These are phyloP conservation scores for Platanista minor DNA, from an alignment of 2,113 vertebrate species.

Conservation along the genomic window DNA sequence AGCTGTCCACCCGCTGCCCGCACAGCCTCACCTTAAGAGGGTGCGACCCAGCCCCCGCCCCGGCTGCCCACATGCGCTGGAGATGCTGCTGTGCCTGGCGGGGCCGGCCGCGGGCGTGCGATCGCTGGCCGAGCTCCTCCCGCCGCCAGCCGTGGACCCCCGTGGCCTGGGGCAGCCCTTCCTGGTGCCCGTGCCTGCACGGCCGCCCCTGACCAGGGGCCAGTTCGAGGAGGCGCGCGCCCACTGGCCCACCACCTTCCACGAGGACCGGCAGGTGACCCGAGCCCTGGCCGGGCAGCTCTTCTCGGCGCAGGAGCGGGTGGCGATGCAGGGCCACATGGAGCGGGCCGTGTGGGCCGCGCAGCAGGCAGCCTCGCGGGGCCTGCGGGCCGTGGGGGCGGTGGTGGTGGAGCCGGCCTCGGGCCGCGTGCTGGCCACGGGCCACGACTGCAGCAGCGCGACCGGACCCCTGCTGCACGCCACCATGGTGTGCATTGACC, in stretches of 20 bases:
- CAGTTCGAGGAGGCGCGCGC: constrained; percentile 86
- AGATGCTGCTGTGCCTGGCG: constrained; percentile 85
- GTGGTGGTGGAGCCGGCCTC: constrained; percentile 82
- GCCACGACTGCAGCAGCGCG: constrained; percentile 81
- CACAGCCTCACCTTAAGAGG: constrained; percentile 85
- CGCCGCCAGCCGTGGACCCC: constrained; percentile 40
- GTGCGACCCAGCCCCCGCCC: constrained; percentile 79
- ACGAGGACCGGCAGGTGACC: constrained; percentile 86
- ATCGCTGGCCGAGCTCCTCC: constrained; percentile 76
- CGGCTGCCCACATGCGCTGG: constrained; percentile 74
- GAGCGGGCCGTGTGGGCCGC: constrained; percentile 81
- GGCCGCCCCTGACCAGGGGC: constrained; percentile 83
- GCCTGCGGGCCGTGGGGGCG: constrained; percentile 83
- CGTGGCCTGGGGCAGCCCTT: constrained; percentile 85
- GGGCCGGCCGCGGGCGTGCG: not conserved
- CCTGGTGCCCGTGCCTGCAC: constrained; percentile 81
- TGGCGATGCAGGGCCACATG: constrained; percentile 85
- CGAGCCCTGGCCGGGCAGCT: constrained; percentile 80
- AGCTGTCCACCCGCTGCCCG: constrained; percentile 77
- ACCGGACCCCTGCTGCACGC: constrained; percentile 86
- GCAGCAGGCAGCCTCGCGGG: constrained; percentile 50
- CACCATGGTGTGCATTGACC: constrained; percentile 89
- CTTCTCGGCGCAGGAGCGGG: constrained; percentile 79
- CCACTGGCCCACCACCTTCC: constrained; percentile 90
- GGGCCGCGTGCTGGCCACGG: constrained; percentile 80